Evolutionary conservation across 2,888 invertebrate genomes (phyloP).

Genomic region (Orchesellides sinensis): DNA sequence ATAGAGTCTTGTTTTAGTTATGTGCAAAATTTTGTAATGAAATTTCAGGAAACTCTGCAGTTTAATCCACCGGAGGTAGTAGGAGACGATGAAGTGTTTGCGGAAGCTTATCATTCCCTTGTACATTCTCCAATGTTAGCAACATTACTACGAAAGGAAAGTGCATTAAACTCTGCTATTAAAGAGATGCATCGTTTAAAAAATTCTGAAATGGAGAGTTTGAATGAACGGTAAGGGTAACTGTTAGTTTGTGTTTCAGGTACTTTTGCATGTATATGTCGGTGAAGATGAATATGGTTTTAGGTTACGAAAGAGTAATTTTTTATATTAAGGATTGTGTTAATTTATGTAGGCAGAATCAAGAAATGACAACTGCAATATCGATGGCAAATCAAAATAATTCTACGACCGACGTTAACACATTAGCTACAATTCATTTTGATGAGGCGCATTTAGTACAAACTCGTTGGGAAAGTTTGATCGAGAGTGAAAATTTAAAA

Average conservation of each 20-base stretch:
- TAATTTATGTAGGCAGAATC: constrained; percentile 86
- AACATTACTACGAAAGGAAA: constrained; percentile 91
- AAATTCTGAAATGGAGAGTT: constrained; percentile 84
- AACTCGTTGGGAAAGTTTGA: constrained; percentile 86
- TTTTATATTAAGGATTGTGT: no score
- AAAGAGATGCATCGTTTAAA: constrained; percentile 85
- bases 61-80: constrained; percentile 90
- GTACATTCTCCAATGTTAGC: constrained; percentile 93
- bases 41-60: constrained; percentile 84
- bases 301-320: no score
- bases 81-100: constrained; percentile 91
- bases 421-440: constrained; percentile 85
- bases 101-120: constrained; percentile 88
- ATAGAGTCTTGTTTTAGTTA: no score
- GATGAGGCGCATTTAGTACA: constrained; percentile 90
- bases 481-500: constrained; percentile 89
- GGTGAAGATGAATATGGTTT: no score
- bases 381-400: constrained; percentile 86
- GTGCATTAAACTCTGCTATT: constrained; percentile 89
- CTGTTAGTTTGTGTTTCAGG: constrained; percentile 2
- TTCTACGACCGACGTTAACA: constrained; percentile 91
- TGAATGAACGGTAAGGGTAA: constrained; percentile 81
- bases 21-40: constrained; percentile 6
- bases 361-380: constrained; percentile 93
- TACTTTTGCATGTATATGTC: no score